These are phyloP conservation scores for Beaufortia kweichowensis DNA, from an alignment of 2,113 vertebrate species.

Conservation along the genomic window DNA sequence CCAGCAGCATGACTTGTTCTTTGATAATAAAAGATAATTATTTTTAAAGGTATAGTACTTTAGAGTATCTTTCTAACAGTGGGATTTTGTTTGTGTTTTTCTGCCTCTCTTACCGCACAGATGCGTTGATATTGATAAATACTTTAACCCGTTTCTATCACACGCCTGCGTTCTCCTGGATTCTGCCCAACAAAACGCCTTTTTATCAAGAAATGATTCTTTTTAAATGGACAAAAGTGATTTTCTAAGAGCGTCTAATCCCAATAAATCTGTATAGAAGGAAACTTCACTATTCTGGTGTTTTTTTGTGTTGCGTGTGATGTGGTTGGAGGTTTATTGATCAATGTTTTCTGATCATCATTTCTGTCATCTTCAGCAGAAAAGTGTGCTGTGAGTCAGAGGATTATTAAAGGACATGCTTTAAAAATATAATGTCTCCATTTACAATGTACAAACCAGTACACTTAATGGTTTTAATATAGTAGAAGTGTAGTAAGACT, in stretches of 20 bases:
- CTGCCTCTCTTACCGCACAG: neutral
- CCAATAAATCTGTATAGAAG: slow-evolving; percentile 62
- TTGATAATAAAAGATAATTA: slow-evolving; percentile 2
- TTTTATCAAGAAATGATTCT: slow-evolving; percentile 52
- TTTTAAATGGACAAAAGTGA: slow-evolving; percentile 52
- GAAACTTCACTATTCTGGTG: slow-evolving; percentile 13
- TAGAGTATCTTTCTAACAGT: neutral
- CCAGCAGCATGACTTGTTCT: neutral
- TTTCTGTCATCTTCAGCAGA: slow-evolving; percentile 16
- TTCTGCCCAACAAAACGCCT: slow-evolving; percentile 38
- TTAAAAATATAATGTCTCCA: slow-evolving; percentile 30
- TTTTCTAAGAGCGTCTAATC: slow-evolving; percentile 53
- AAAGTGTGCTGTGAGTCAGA: slow-evolving; percentile 42
- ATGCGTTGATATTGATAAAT: neutral
- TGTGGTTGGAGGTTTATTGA: slow-evolving; percentile 9
- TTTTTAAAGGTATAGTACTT: slow-evolving; percentile 16
- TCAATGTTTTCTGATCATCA: neutral
- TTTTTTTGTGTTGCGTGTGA: slow-evolving; percentile 14
- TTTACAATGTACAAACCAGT: too few relatives aligned
- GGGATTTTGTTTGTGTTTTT: neutral
- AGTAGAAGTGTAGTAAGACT: too few relatives aligned
- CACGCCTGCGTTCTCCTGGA: slow-evolving; percentile 33
- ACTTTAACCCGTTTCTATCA: neutral
- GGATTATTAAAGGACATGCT: slow-evolving; percentile 27
- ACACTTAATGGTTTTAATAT: too few relatives aligned